Percentiles rank a stretch among this genome's conserved stretches.
phyloP scores from a whole-genome alignment of 2,113 vertebrate species.

The Etheostoma cragini region DNA sequence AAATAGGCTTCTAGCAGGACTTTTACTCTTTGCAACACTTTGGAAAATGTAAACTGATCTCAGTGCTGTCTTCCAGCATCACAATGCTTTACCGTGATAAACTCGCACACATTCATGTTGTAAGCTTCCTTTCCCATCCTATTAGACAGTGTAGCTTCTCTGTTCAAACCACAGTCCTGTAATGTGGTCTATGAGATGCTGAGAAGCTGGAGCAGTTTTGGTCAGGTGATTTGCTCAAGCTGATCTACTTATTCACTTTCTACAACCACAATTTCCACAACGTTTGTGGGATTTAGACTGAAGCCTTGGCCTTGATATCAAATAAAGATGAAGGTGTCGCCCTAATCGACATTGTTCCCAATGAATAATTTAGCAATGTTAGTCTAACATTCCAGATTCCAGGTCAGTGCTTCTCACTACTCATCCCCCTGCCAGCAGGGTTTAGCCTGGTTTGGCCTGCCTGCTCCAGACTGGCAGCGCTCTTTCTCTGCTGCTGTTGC shows the following conservation, averaged over 20 bases:
- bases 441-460: constrained; percentile 45
- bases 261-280: neutral
- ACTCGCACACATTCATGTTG: neutral
- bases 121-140: neutral
- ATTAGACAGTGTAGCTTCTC: neutral
- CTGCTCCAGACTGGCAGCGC: constrained; percentile 47
- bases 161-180: constrained; percentile 8
- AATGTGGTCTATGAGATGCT: constrained; percentile 29
- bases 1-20: neutral
- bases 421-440: constrained; percentile 62
- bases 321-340: constrained; percentile 79
- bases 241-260: constrained; percentile 14
- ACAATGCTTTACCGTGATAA: neutral
- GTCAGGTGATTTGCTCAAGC: neutral
- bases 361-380: constrained; percentile 81
- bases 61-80: constrained; percentile 3
- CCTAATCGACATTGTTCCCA: constrained; percentile 75
- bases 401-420: constrained; percentile 71
- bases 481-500: constrained; percentile 49
- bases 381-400: constrained; percentile 78
- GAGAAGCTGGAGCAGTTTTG: neutral
- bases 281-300: constrained; percentile 1
- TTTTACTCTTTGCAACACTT: too few species aligned
- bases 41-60: neutral
- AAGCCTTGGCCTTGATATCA: constrained; percentile 60